Conservation (phyloP, 2,797 vertebrate genomes). For the Myioborus miniatus region DNA sequence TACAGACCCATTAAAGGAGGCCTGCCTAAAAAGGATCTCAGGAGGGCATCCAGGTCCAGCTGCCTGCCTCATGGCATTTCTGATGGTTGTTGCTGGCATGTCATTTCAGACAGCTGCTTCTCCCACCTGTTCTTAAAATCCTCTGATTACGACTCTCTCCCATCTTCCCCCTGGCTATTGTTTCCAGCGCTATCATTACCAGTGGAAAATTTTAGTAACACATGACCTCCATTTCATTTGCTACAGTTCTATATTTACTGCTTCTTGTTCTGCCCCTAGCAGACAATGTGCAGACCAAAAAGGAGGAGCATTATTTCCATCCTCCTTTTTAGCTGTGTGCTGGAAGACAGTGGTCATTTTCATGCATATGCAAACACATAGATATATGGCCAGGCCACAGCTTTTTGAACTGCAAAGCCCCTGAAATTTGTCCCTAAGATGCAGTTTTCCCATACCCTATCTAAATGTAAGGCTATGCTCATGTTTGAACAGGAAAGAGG, state of each 20-base stretch:
- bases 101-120: not conserved
- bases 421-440: not conserved
- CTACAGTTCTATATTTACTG: not conserved
- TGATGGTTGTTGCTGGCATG: not conserved
- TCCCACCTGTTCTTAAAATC: not conserved
- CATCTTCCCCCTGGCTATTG: not conserved
- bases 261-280: not conserved
- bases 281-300: not conserved
- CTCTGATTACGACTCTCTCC: not conserved
- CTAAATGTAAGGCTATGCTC: not conserved
- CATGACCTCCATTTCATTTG: not conserved
- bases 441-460: not conserved
- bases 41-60: not conserved
- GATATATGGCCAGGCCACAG: rapidly evolving
- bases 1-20: not conserved
- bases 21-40: not conserved
- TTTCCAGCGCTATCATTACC: not conserved
- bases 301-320: not conserved
- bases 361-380: not conserved
- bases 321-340: not conserved
- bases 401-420: not conserved
- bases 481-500: not conserved
- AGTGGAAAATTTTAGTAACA: not conserved
- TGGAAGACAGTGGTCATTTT: not conserved
- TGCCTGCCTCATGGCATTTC: not conserved